A percentile compares a stretch with the other conserved stretches of the same genome.
Evolutionary conservation across 2,797 vertebrate genomes (phyloP).

Genomic region (Hoplostethus mediterraneus): DNA sequence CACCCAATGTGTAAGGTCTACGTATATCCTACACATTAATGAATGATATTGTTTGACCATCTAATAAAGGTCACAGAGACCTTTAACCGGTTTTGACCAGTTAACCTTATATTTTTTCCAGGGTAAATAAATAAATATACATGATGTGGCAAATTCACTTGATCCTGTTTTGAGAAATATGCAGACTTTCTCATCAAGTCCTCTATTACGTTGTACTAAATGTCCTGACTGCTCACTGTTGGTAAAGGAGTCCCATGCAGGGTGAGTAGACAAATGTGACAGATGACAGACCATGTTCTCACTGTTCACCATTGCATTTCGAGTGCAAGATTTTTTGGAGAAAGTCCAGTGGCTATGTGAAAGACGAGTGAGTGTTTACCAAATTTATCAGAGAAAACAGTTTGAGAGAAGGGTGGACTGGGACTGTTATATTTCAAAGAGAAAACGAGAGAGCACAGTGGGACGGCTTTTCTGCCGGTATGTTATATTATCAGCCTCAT

Average conservation of each 20-base stretch:
- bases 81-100: too few species aligned
- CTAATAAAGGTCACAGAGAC: too few species aligned
- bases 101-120: too few species aligned
- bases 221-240: neutral
- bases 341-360: too few species aligned
- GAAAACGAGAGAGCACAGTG: neutral
- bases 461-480: neutral
- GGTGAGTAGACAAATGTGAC: neutral
- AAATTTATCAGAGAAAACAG: too few species aligned
- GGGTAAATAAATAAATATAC: too few species aligned
- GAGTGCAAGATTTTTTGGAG: too few species aligned
- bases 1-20: too few species aligned
- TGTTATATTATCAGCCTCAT: neutral
- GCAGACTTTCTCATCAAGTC: conserved; percentile 2
- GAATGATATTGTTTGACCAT: too few species aligned
- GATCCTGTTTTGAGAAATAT: too few species aligned
- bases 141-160: too few species aligned
- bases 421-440: neutral
- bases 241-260: neutral
- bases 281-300: neutral
- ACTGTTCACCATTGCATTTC: neutral
- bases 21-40: too few species aligned
- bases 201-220: neutral
- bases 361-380: neutral
- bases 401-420: neutral